These are phyloP conservation scores for Aselliscus stoliczkanus DNA, from an alignment of 2,797 vertebrate species.

Conservation along the genomic window DNA sequence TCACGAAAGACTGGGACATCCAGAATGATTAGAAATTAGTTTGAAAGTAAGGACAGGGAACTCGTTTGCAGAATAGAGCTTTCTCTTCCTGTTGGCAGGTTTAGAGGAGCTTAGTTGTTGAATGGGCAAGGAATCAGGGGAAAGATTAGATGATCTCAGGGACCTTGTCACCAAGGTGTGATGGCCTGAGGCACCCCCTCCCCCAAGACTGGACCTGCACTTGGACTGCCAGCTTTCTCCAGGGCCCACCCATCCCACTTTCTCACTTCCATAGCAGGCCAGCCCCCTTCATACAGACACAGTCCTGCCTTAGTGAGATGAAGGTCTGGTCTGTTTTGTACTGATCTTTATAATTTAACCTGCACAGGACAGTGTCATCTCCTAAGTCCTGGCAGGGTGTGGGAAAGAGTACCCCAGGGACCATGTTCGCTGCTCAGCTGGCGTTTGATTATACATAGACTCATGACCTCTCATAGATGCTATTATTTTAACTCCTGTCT, in stretches of 20 bases:
- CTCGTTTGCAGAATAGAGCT: neutral
- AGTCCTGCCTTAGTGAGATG: too few relatives aligned
- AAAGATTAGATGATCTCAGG: neutral
- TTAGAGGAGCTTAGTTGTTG: neutral
- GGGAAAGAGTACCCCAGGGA: neutral
- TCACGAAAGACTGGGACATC: neutral
- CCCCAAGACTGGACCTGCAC: neutral
- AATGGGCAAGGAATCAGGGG: neutral
- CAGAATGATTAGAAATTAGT: neutral
- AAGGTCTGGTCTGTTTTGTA: neutral
- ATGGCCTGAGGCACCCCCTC: neutral
- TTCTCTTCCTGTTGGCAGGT: neutral
- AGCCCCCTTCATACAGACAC: neutral
- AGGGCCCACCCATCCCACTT: neutral
- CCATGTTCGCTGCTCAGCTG: fast-evolving
- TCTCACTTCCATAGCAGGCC: neutral
- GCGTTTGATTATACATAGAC: neutral
- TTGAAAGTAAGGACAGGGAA: neutral
- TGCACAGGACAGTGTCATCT: neutral
- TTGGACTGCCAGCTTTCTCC: neutral
- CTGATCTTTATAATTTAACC: neutral
- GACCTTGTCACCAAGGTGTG: neutral
- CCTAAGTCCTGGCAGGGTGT: neutral
- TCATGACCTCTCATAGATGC: neutral
- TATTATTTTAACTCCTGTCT: neutral